These are phyloP conservation scores for Falco biarmicus DNA, from an alignment of 2,797 vertebrate species.

Conservation along the genomic window DNA sequence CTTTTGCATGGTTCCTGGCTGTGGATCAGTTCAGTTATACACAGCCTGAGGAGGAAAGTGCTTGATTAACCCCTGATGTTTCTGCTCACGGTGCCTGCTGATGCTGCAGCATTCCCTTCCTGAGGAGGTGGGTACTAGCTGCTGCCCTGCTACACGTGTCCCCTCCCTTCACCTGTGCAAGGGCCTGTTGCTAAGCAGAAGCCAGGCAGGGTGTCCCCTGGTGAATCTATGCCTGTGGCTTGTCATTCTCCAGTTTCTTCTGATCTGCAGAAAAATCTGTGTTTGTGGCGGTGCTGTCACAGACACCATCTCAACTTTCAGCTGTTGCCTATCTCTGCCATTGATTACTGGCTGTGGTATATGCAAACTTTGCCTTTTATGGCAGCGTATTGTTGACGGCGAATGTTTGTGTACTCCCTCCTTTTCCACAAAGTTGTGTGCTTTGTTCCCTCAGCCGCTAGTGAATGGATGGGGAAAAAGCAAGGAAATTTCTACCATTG, in stretches of 20 bases:
- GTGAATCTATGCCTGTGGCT: background rate
- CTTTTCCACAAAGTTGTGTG: background rate
- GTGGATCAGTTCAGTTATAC: background rate
- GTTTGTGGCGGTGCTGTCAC: fast-evolving
- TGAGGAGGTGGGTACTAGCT: fast-evolving
- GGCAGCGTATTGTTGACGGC: fast-evolving
- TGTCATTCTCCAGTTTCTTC: background rate
- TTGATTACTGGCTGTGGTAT: fast-evolving
- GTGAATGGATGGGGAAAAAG: background rate
- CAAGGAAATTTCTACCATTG: background rate
- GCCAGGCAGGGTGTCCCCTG: background rate
- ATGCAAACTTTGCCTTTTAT: background rate
- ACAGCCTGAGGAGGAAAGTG: background rate
- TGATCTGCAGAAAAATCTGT: background rate
- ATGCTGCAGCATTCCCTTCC: background rate
- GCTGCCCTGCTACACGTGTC: fast-evolving
- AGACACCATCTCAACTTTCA: background rate
- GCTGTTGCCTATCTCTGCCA: fast-evolving
- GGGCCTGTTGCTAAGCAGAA: background rate
- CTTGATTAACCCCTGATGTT: background rate
- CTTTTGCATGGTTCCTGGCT: background rate
- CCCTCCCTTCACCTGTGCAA: background rate
- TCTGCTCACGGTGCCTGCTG: background rate
- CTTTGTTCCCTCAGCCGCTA: background rate
- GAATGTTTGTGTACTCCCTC: background rate